Base-by-base conservation (phyloP, 2,113 vertebrate species). In the Circaetus gallicus region DNA sequence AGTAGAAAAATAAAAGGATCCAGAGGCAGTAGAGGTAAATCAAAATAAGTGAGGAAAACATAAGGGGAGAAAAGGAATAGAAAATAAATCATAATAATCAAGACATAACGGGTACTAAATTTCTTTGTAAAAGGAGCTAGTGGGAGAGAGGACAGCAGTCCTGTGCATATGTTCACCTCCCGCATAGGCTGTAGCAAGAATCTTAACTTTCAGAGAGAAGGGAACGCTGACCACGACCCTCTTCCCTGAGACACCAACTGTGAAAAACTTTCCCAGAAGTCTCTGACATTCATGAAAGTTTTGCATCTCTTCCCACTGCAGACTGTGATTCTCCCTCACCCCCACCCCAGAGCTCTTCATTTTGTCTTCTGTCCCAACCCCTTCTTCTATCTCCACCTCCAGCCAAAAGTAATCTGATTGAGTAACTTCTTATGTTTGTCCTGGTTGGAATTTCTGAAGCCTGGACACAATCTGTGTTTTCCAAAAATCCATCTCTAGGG, bases 201-300 rank as follows among this genome's bases (percentile, higher is more conserved):
- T 9, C 26, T 69, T 52, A 20, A 43, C 7, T 77, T 65, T 69
- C 49, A 77, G 40, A 78, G 24, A 61, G 26, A 66, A 84, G 4
- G 8, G 3, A 85, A 52, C 26, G 56, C 3, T 91, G n/a, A n/a
- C 16, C 24, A 47, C 19, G 12, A 49, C 13, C 1, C 8, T 70
- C 31, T 18, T 77, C 21, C 42, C n/a, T 0, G 1, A 62, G 21
- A 49, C 7, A 66, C 1, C 32, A 49, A 3, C 16, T 18, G 10
- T 14, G 20, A 85, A 74, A 82, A 38, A 3, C 26, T 61, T 82
- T 47, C 24, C n/a, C 16, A 47, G 43, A 93, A 63, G 9, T 56
- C 34, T 90, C n/a, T 53, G 14, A 65, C 14, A 50, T 31, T 65
- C 40, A 43, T 6, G 26, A 38, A 78, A 53, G 3, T 69, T 90